These are phyloP conservation scores for Drosophila bocqueti DNA, from an alignment of 1,140 invertebrate genomes.

Conservation along the genomic window DNA sequence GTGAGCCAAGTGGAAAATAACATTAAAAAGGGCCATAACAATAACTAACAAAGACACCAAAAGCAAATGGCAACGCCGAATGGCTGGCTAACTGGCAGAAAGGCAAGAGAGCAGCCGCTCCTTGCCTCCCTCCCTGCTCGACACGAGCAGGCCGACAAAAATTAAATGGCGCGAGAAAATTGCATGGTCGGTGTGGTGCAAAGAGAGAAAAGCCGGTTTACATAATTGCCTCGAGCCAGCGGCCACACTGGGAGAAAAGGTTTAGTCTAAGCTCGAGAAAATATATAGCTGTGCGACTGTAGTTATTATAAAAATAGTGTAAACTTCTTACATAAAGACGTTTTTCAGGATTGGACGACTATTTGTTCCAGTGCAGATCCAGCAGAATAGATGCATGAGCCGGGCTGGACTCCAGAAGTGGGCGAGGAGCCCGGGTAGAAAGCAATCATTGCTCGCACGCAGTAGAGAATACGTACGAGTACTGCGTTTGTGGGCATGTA, in stretches of 20 bases:
- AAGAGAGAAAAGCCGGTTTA: constrained; percentile 72
- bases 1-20: constrained; percentile 84
- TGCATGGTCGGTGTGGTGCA: constrained; percentile 72
- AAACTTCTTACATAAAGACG: not conserved
- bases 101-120: constrained; percentile 27
- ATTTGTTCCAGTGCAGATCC: constrained; percentile 10
- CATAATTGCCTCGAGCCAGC: constrained; percentile 68
- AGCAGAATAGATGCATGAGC: constrained; percentile 17
- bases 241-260: constrained; percentile 1
- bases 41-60: constrained; percentile 83
- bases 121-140: constrained; percentile 18
- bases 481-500: constrained; percentile 8
- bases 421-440: constrained; percentile 18
- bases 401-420: constrained; percentile 5
- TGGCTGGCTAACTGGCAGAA: constrained; percentile 54
- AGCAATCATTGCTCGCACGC: constrained; percentile 44
- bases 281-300: not conserved
- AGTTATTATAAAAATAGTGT: not conserved
- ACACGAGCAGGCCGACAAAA: constrained; percentile 60
- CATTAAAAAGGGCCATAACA: constrained; percentile 82
- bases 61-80: constrained; percentile 80
- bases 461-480: not conserved
- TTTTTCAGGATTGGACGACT: not conserved
- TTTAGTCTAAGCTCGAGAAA: too few relatives aligned
- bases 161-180: constrained; percentile 83